A percentile compares a stretch with the other conserved stretches of the same genome.
phyloP scores from a whole-genome alignment of 2,113 vertebrate species.

The Eudyptes chrysolophus region DNA sequence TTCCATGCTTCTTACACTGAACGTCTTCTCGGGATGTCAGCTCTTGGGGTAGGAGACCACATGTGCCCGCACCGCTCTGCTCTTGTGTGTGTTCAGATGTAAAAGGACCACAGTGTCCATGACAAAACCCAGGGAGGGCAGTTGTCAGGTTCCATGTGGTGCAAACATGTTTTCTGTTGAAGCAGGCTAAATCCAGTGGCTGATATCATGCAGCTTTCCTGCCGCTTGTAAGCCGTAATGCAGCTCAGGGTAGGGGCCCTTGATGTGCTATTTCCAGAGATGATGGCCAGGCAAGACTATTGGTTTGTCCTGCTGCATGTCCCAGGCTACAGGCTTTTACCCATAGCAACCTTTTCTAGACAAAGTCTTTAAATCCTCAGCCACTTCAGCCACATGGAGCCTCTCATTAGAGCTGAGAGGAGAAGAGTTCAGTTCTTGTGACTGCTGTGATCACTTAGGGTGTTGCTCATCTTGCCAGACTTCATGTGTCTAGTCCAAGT shows the following conservation, averaged over 20 bases:
- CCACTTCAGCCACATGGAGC: neutral
- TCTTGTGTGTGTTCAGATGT: neutral
- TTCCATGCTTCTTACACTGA: neutral
- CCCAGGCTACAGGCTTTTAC: neutral
- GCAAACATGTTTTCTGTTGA: conserved; percentile 29
- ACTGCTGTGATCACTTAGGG: neutral
- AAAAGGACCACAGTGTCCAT: neutral
- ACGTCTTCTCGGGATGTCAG: neutral
- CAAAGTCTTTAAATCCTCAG: neutral
- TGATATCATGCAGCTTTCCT: neutral
- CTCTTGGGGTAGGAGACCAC: neutral
- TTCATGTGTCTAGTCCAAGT: neutral
- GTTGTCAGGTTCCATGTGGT: conserved; percentile 47
- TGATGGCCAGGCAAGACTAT: neutral
- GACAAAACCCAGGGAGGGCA: conserved; percentile 44
- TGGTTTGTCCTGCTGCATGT: neutral
- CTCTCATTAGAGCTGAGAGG: neutral
- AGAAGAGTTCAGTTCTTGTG: neutral
- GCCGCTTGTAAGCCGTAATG: neutral
- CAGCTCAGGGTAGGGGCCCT: neutral
- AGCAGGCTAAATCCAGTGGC: conserved; percentile 27
- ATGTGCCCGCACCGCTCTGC: neutral
- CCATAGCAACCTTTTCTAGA: neutral
- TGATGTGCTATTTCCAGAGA: conserved; percentile 1
- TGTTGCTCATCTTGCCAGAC: neutral